Evolutionary conservation across 2,888 invertebrate genomes (phyloP), one percentile per base, ranked within the genome.

Genomic region (Seira musarum): DNA sequence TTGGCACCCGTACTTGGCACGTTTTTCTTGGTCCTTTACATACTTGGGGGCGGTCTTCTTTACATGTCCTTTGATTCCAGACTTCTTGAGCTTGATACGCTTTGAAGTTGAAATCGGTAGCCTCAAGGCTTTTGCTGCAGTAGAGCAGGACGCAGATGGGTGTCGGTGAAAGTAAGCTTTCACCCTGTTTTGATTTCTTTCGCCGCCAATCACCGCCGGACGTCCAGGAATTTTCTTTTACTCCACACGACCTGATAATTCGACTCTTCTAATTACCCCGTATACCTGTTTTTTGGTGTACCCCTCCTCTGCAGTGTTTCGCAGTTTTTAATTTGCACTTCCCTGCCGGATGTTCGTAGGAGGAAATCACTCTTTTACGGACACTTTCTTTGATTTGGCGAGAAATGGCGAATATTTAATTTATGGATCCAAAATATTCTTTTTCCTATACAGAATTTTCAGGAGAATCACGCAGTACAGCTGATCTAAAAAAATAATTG

Each of bases 41-140:
- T 76, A 76, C 57, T 81, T 81, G 24, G 72, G 71, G 8, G 63
- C 69, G 2, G 19, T 57, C 24, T 81, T 76, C 57, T 66, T 76
- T 13, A 68, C 72, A 8, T 24, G 35, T 6, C 76, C 25, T 71
- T 61, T 71, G 46, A 81, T 71, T n/a, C 81, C 76, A 49, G 72
- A 24, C 13, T 76, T 72, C 17, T 80, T 21, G 2, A 17, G 35
- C 67, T 67, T 80, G 24, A 69, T 35, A n/a, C 61, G 40, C 1
- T 49, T 35, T 6, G 69, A 24, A 10, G 15, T 19, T 1, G 68
- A 53, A 19, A 24, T 6, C 0, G 15, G 5, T 6, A 46, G 17
- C 15, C 49, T 49, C 5, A 77, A 15, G 30, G 63, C 64, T 22
- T 69, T 70, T 13, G 70, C 46, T 1, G 70, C 70, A 25, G 19